A percentile compares a stretch with the other conserved stretches of the same genome.
These are phyloP conservation scores for Archegozetes longisetosus DNA, from an alignment of 1,140 invertebrate species.

Conservation along the genomic window DNA sequence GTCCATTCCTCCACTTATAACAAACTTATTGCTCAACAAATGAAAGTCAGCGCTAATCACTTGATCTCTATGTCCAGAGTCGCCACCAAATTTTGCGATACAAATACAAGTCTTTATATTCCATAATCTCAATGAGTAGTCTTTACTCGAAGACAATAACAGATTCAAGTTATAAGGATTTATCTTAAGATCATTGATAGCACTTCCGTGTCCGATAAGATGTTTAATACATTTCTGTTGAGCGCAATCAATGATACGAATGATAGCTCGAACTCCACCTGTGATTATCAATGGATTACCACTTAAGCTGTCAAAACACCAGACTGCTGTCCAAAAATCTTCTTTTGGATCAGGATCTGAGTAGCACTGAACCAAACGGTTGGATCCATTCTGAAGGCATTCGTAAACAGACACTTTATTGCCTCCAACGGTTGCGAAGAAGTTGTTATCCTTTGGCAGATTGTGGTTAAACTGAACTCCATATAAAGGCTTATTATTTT, in stretches of 20 bases:
- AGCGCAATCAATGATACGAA: constrained; percentile 67
- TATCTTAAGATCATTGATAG: constrained; percentile 85
- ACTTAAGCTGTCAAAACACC: constrained; percentile 63
- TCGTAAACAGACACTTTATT: constrained; percentile 80
- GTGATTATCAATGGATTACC: constrained; percentile 69
- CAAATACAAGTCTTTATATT: constrained; percentile 87
- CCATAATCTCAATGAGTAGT: constrained; percentile 83
- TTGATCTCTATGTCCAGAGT: constrained; percentile 91
- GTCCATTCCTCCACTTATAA: constrained; percentile 88
- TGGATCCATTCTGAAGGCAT: constrained; percentile 49
- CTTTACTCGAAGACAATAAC: constrained; percentile 81
- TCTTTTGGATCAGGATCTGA: constrained; percentile 85
- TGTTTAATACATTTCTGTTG: constrained; percentile 60
- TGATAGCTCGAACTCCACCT: constrained; percentile 73
- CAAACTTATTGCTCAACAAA: constrained; percentile 64
- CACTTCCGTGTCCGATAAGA: constrained; percentile 34
- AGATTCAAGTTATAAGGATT: constrained; percentile 76
- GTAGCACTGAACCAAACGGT: constrained; percentile 77
- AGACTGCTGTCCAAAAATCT: constrained; percentile 90
- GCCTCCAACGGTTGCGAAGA: constrained; percentile 84
- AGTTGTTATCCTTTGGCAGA: constrained; percentile 50
- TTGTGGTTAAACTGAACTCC: constrained; percentile 84
- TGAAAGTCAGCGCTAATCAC: constrained; percentile 89
- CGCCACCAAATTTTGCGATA: constrained; percentile 88
- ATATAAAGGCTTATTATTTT: constrained; percentile 82